Evolutionary conservation across 2,888 invertebrate species (phyloP).

Genomic region (Sussaba pulchella): DNA sequence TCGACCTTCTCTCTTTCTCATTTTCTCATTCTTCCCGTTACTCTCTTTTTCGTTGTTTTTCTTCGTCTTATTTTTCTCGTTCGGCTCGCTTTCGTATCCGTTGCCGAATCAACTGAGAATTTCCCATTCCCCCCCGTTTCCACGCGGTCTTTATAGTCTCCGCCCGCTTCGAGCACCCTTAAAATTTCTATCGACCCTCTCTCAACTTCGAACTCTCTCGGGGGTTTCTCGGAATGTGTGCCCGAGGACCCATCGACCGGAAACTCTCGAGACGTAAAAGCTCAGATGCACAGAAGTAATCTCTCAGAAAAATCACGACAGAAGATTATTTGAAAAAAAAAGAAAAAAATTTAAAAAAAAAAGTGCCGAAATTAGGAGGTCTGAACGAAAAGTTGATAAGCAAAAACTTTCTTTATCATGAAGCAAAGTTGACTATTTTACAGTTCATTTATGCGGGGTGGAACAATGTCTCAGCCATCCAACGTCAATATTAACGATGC

Average conservation of each 20-base stretch:
- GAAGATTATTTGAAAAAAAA: slow-evolving; percentile 4
- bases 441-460: not conserved
- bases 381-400: no score
- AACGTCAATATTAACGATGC: slow-evolving; percentile 3
- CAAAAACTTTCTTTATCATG: no score
- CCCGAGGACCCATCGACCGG: slow-evolving; percentile 17
- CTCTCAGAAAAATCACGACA: not conserved
- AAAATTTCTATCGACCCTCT: slow-evolving; percentile 51
- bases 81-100: slow-evolving; percentile 72
- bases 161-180: slow-evolving; percentile 39
- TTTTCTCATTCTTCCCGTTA: slow-evolving; percentile 71
- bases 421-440: not conserved
- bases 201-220: not conserved
- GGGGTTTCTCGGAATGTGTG: slow-evolving; percentile 29
- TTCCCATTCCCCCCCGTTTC: slow-evolving; percentile 23
- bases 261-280: slow-evolving; percentile 10
- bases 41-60: slow-evolving; percentile 51
- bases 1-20: slow-evolving; percentile 70
- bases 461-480: not conserved
- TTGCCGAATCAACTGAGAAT: slow-evolving; percentile 73
- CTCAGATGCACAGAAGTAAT: not conserved
- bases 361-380: no score
- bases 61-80: slow-evolving; percentile 73
- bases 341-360: no score
- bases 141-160: slow-evolving; percentile 45